phyloP scores from a whole-genome alignment of 1,140 invertebrate genomes.

The Lordiphosa collinella region DNA sequence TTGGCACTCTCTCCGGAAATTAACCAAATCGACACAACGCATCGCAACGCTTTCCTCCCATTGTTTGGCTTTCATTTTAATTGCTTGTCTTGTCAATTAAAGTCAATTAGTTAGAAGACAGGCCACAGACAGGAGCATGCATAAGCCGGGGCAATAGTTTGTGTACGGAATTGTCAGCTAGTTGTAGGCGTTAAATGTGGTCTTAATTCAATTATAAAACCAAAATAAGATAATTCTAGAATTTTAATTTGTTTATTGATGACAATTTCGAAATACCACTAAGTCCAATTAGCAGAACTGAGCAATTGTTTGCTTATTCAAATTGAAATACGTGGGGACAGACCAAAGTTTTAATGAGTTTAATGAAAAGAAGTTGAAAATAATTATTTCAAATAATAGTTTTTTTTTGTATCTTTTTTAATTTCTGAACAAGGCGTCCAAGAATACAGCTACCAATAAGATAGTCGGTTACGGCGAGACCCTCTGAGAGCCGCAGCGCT shows the following conservation, averaged over 20 bases:
- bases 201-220: slow-evolving; percentile 65
- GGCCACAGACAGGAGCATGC: slow-evolving; percentile 16
- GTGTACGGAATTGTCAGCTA: slow-evolving; percentile 9
- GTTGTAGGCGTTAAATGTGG: slow-evolving; percentile 63
- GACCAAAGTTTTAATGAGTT: too few relatives aligned
- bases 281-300: not conserved
- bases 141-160: slow-evolving; percentile 26
- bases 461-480: too few relatives aligned
- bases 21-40: slow-evolving; percentile 20
- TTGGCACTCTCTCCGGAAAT: slow-evolving; percentile 12
- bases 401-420: too few relatives aligned
- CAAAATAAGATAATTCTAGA: slow-evolving; percentile 17
- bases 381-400: too few relatives aligned
- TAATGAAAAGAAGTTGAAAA: too few relatives aligned
- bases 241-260: slow-evolving; percentile 33
- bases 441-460: too few relatives aligned
- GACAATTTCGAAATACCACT: too few relatives aligned
- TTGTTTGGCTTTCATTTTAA: slow-evolving; percentile 49
- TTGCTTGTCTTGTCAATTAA: slow-evolving; percentile 65
- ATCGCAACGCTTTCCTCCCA: slow-evolving; percentile 1
- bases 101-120: slow-evolving; percentile 45
- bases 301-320: too few relatives aligned
- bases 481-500: too few relatives aligned
- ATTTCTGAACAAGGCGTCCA: too few relatives aligned
- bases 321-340: too few relatives aligned